Base-by-base conservation (phyloP, 2,113 vertebrate species). In the Turnix velox region DNA sequence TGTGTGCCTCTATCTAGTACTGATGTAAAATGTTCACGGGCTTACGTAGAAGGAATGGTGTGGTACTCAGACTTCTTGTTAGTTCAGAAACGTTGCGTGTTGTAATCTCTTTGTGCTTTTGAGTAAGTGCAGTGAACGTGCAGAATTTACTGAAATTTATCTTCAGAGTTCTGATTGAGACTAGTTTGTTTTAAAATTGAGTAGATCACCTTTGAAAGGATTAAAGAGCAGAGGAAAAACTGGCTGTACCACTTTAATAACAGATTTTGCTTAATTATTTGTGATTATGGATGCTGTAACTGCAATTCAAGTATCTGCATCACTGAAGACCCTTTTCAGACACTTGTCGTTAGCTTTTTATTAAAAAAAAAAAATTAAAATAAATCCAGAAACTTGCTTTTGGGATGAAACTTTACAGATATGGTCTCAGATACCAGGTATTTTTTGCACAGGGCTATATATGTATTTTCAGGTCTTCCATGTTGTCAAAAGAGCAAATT, bases 351-450 rank as follows among this genome's bases (percentile, higher is more conserved):
- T 18, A 10, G 37, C 19, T 18, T 12, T n/a, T n/a, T n/a, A n/a
- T n/a, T n/a, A n/a, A n/a, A n/a, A n/a, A n/a, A n/a, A n/a, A n/a
- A n/a, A n/a, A n/a, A n/a, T n/a, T n/a, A n/a, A n/a, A n/a, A n/a
- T n/a, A n/a, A n/a, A n/a, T n/a, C n/a, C n/a, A n/a, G 18, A 18
- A 65, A 37, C 82, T 87, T 76, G 12, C 12, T 95, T 94, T 68
- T 54, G 94, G 87, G 17, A 10, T 76, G 40, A 61, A 92, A 75
- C 25, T 57, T 67, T 8, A 57, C 43, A 55, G 39, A 61, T 6
- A 4, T 43, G 33, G 7, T 33, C 24, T 79, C 0, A 1, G 48
- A 76, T 59, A 22, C 18, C 20, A 59, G 25, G 49, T 39, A 0
- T 37, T 33, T 82, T 82, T 75, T 72, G 55, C 25, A 55, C 4